A percentile compares a stretch with the other conserved stretches of the same genome.
Evolutionary conservation across 2,888 invertebrate species (phyloP).

Genomic region (Slavum lentiscoides): DNA sequence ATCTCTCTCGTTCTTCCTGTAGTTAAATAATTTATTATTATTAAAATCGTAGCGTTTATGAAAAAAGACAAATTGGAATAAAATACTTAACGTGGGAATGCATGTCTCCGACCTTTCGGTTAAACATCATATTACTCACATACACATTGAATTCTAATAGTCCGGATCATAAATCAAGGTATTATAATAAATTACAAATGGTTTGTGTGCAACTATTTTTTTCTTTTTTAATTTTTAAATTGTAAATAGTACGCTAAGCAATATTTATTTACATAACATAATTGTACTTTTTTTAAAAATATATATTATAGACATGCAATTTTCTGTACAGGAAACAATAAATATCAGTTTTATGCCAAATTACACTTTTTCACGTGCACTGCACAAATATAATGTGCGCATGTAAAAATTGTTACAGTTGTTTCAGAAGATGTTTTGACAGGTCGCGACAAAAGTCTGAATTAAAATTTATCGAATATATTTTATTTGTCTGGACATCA

Average conservation of each 20-base stretch:
- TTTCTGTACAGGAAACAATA: slow-evolving; percentile 13
- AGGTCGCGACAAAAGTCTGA: too few species aligned
- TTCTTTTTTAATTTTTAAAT: not conserved
- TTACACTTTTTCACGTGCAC: not conserved
- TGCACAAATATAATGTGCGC: not conserved
- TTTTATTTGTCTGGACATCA: too few species aligned
- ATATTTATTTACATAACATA: slow-evolving; percentile 34
- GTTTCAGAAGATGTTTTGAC: too few species aligned
- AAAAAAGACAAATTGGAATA: not conserved
- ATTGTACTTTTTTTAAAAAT: not conserved
- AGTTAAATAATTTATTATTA: not conserved
- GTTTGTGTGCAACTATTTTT: slow-evolving; percentile 6
- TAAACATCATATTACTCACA: not conserved
- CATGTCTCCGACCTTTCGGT: slow-evolving; percentile 4
- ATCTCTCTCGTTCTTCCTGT: slow-evolving; percentile 32
- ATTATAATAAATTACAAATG: slow-evolving; percentile 25
- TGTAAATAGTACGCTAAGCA: slow-evolving; percentile 37
- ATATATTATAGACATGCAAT: slow-evolving; percentile 9
- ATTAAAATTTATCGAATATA: too few species aligned
- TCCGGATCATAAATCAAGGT: slow-evolving; percentile 45
- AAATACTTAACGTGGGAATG: not conserved
- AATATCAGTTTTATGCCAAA: slow-evolving; percentile 11
- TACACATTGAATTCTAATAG: slow-evolving; percentile 27
- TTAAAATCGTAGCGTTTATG: not conserved
- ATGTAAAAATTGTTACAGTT: too few species aligned